Conservation (phyloP, 2,113 vertebrate species). For the Rhynchopsitta pachyrhyncha region DNA sequence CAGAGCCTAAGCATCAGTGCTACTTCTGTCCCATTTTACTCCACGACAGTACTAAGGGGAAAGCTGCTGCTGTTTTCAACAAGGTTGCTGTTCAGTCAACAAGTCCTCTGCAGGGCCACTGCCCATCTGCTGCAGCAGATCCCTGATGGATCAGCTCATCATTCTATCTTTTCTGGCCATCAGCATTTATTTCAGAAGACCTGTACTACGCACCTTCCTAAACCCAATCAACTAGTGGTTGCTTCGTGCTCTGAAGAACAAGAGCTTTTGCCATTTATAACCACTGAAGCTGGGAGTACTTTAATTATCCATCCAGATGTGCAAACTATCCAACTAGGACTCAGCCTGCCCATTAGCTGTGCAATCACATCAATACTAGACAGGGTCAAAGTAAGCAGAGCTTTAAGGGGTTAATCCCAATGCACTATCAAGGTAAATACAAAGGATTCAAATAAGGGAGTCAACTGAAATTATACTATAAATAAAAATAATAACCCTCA, state of each 20-base stretch:
- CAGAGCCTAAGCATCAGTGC: not conserved
- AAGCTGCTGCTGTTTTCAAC: not conserved
- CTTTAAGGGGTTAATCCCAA: not conserved
- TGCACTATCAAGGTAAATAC: not conserved
- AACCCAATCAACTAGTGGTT: not conserved
- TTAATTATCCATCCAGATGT: not conserved
- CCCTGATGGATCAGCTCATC: not conserved
- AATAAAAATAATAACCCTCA: constrained; percentile 27
- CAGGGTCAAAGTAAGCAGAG: not conserved
- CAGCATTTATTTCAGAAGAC: not conserved
- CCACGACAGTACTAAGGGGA: not conserved
- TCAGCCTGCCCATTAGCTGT: not conserved
- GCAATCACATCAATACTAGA: not conserved
- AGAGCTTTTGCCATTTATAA: not conserved
- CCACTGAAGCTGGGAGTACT: not conserved
- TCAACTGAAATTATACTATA: not conserved
- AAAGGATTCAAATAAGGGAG: not conserved
- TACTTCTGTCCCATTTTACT: not conserved
- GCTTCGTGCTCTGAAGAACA: not conserved
- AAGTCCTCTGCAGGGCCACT: not conserved
- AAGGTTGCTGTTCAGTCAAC: not conserved
- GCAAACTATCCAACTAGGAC: not conserved
- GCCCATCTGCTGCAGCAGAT: not conserved
- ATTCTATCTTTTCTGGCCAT: not conserved
- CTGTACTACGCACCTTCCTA: not conserved